These are phyloP conservation scores for Heteropelma amictum DNA, from an alignment of 2,888 invertebrate genomes.

Conservation along the genomic window DNA sequence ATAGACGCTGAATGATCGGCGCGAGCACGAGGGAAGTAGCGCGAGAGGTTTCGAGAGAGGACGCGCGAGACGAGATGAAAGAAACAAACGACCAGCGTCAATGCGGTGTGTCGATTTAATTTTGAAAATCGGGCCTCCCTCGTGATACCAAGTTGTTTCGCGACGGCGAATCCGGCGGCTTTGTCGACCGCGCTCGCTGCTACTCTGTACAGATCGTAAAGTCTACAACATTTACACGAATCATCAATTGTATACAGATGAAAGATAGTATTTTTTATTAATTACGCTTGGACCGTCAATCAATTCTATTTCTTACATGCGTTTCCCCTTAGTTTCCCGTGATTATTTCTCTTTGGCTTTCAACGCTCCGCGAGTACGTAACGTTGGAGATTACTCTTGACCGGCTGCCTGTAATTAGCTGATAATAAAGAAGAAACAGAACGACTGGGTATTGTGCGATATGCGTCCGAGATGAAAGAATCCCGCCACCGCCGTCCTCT, in stretches of 20 bases:
- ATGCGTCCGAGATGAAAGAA: conserved; percentile 10
- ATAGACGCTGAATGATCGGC: too few relatives aligned
- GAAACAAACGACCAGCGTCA: conserved; percentile 25
- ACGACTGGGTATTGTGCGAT: conserved; percentile 19
- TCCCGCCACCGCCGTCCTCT: too few relatives aligned
- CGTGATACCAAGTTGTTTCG: not conserved
- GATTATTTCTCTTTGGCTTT: not conserved
- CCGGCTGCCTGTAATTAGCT: conserved; percentile 20
- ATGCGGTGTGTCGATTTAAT: too few relatives aligned
- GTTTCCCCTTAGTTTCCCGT: conserved; percentile 2
- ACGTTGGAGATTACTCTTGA: conserved; percentile 10
- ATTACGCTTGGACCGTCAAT: conserved; percentile 40
- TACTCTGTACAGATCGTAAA: conserved; percentile 50
- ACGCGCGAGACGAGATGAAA: not conserved
- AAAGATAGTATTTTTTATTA: conserved; percentile 40
- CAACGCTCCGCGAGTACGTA: too few relatives aligned
- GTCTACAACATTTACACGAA: conserved; percentile 39
- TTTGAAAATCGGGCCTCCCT: not conserved
- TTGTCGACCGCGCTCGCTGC: not conserved
- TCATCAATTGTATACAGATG: conserved; percentile 15
- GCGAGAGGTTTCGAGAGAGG: conserved; percentile 37
- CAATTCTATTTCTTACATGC: conserved; percentile 34
- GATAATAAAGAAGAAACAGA: not conserved
- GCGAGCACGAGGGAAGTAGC: conserved; percentile 31
- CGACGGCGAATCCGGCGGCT: not conserved